phyloP scores from a whole-genome alignment of 1,140 invertebrate genomes.

The Samia ricini region DNA sequence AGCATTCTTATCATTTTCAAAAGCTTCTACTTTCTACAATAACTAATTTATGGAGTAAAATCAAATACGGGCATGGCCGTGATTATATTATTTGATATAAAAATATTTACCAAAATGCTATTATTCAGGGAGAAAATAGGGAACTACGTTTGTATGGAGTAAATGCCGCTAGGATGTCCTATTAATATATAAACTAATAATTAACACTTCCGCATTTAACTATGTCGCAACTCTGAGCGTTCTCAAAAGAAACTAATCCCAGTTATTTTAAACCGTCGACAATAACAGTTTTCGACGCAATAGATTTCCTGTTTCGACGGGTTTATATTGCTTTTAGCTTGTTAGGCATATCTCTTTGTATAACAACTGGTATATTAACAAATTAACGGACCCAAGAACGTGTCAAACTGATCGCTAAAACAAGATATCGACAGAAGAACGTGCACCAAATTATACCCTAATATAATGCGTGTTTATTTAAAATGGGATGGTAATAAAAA shows the following conservation, averaged over 20 bases:
- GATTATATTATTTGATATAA: no score
- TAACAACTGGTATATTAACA: no score
- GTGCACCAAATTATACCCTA: neutral
- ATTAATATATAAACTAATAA: neutral
- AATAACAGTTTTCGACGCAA: constrained; percentile 24
- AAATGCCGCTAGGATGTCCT: no score
- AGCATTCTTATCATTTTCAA: no score
- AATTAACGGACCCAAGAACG: neutral
- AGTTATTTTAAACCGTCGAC: constrained; percentile 28
- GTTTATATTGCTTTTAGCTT: constrained; percentile 3
- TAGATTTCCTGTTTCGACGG: constrained; percentile 24
- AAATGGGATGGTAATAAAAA: constrained; percentile 15
- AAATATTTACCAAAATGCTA: no score
- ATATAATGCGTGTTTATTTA: neutral
- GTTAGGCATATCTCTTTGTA: neutral
- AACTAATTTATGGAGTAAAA: no score
- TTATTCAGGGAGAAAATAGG: no score
- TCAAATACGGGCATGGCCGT: no score
- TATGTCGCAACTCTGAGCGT: neutral
- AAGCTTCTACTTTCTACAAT: no score
- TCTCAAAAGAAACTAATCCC: neutral
- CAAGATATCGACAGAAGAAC: neutral
- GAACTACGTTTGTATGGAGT: no score
- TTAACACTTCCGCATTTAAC: neutral
- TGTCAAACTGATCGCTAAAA: neutral